Evolutionary conservation across 1,140 invertebrate species (phyloP).

Genomic region (Arctopsyche grandis): DNA sequence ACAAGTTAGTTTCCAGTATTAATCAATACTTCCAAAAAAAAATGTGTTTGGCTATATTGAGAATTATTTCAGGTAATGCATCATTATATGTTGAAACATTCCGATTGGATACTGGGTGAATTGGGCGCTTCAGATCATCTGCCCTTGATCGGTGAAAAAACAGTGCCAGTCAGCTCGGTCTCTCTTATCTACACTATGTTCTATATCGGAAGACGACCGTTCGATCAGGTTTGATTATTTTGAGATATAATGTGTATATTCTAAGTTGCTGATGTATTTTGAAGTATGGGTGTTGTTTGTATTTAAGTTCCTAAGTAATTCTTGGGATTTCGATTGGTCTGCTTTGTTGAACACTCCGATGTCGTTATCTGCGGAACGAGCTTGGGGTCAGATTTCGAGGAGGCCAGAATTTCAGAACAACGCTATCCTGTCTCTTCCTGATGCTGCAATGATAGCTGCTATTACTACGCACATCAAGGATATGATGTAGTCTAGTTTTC

Average conservation of each 20-base stretch:
- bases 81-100: constrained; percentile 74
- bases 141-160: constrained; percentile 59
- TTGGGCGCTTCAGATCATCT: constrained; percentile 64
- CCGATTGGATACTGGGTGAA: constrained; percentile 73
- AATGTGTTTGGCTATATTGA: too few relatives aligned
- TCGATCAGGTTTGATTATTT: constrained; percentile 71
- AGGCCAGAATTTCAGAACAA: constrained; percentile 67
- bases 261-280: neutral
- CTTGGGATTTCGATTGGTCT: constrained; percentile 67
- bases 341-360: constrained; percentile 66
- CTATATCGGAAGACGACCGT: constrained; percentile 75
- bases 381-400: constrained; percentile 65
- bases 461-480: constrained; percentile 50
- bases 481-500: constrained; percentile 38
- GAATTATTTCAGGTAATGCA: constrained; percentile 67
- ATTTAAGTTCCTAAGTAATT: constrained; percentile 64
- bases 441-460: constrained; percentile 52
- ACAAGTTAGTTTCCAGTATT: constrained; percentile 60
- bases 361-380: constrained; percentile 66
- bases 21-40: neutral
- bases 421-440: constrained; percentile 56
- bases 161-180: constrained; percentile 66
- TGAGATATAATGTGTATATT: neutral
- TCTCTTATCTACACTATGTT: constrained; percentile 79
- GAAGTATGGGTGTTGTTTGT: constrained; percentile 17